Base-by-base conservation (phyloP, 1,140 invertebrate species). In the Polypedilum vanderplanki region DNA sequence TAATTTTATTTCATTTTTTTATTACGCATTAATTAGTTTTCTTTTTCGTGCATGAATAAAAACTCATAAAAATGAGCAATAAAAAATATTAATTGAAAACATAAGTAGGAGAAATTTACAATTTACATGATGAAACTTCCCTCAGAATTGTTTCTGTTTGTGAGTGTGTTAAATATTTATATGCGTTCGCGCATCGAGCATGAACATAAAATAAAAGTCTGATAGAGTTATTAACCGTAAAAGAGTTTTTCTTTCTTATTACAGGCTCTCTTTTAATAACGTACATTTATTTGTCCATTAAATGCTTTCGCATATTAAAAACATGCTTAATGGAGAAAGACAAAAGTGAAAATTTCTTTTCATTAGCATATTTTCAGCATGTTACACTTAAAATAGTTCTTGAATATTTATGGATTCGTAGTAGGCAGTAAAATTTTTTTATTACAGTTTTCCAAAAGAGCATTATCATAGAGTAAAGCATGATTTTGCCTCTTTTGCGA, bases 1-100 rank as follows among this genome's bases (percentile, higher is more conserved):
- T n/a, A 57, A 46, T 46, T 46, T 46, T 57, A 57, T n/a, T n/a
- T 57, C 46, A 57, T 3, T 57, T 57, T 46, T 57, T 57, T 57
- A 57, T 57, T 57, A 57, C 46, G 46, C 46, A 57, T 57, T 57
- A 57, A 57, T 57, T 57, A 57, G 46, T 57, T n/a, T n/a, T 15
- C 46, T 57, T 12, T 57, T 33, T 33, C 24, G 46, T 57, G 46
- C 46, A 57, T 57, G n/a, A 57, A 57, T 57, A 57, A 57, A n/a
- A n/a, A 12, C 46, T 57, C 46, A 15, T 57, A 57, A 57, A 57
- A 57, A 57, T 57, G 46, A 57, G 46, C 46, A 57, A 57, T 57
- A 57, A 57, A 57, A 57, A 57, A 57, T 57, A 57, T 57, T 57
- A 57, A 57, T 57, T 57, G 46, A 57, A 57, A 57, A 57, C 46